phyloP scores from a whole-genome alignment of 2,797 vertebrate genomes.

The Sitta carolinensis region DNA sequence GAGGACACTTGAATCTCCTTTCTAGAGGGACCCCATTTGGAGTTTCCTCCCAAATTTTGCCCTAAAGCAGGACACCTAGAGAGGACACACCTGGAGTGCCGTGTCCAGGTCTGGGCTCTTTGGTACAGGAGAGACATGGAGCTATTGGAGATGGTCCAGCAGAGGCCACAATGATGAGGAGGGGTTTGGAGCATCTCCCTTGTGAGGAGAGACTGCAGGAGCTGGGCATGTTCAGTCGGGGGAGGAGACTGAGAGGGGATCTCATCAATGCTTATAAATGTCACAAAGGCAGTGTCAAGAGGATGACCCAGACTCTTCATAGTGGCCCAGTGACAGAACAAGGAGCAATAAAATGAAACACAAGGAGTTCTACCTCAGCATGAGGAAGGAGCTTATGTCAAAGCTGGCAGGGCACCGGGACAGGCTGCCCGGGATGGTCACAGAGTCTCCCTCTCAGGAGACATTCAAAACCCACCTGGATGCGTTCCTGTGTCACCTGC shows the following conservation, averaged over 20 bases:
- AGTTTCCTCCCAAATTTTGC: too few species aligned
- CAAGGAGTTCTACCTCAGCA: neutral
- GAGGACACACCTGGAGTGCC: neutral
- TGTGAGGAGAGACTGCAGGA: accelerated
- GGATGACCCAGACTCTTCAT: neutral
- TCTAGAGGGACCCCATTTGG: too few species aligned
- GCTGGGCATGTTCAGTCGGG: neutral
- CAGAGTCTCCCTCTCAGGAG: neutral
- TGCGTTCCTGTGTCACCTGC: neutral
- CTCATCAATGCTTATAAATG: neutral
- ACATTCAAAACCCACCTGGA: neutral
- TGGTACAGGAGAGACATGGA: neutral
- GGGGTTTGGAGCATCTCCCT: neutral
- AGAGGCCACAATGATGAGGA: neutral
- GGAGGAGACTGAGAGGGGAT: neutral
- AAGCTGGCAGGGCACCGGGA: neutral
- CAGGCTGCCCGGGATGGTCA: neutral
- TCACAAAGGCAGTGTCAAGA: neutral
- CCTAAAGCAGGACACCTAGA: too few species aligned
- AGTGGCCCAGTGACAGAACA: neutral
- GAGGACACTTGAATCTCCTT: too few species aligned
- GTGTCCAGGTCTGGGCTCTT: neutral
- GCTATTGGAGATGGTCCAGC: neutral
- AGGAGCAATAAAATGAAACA: neutral
- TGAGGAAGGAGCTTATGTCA: neutral